Conservation (phyloP, 2,888 invertebrate species). For the Campoplex nolae region DNA sequence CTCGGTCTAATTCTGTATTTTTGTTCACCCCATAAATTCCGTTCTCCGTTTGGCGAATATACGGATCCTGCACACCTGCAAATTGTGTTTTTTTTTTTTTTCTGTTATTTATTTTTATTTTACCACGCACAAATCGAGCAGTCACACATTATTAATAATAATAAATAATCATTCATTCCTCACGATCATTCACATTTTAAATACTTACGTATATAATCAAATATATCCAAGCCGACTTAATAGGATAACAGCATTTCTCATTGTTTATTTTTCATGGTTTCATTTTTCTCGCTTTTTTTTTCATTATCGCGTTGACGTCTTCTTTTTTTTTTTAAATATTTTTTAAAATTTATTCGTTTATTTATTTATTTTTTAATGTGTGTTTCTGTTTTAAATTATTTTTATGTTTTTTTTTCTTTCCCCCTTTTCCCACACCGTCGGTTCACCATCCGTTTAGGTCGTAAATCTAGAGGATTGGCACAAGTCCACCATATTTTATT, state of each 20-base stretch:
- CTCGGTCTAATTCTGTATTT: background rate
- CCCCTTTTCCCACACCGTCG: conserved; percentile 27
- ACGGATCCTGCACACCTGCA: conserved; percentile 31
- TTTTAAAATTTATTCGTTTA: background rate
- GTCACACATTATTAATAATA: conserved; percentile 36
- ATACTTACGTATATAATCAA: conserved; percentile 76
- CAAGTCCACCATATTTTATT: conserved; percentile 75
- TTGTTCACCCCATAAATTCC: conserved; percentile 5
- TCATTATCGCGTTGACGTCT: no score
- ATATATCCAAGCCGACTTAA: conserved; percentile 80
- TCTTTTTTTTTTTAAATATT: background rate
- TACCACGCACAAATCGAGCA: background rate
- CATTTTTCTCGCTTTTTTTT: conserved; percentile 69
- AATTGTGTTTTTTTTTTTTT: background rate
- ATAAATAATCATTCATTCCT: conserved; percentile 37
- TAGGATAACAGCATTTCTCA: conserved; percentile 77
- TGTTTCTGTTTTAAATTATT: background rate
- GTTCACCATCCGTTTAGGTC: conserved; percentile 75
- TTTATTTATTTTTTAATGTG: conserved; percentile 1
- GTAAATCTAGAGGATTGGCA: conserved; percentile 81
- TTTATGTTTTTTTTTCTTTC: background rate
- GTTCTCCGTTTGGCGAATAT: background rate
- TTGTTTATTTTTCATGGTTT: conserved; percentile 66
- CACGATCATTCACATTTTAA: conserved; percentile 64
- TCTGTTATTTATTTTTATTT: conserved; percentile 3